A percentile compares a stretch with the other conserved stretches of the same genome.
Conservation (phyloP, 2,888 invertebrate species). For the Lepas anatifera region DNA sequence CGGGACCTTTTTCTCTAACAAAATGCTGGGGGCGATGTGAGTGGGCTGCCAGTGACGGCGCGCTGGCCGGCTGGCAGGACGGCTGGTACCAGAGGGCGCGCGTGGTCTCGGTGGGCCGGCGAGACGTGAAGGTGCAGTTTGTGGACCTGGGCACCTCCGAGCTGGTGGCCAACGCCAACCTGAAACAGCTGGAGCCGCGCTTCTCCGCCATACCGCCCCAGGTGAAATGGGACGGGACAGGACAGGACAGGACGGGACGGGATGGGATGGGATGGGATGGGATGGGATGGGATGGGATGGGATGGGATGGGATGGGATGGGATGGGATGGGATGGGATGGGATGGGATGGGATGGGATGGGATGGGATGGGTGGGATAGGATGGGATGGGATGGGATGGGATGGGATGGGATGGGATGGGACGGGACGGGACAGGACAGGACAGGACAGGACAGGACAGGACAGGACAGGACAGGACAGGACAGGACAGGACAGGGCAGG, state of each 20-base stretch:
- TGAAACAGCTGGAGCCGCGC: not conserved
- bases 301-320: not conserved
- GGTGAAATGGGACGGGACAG: not conserved
- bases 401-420: not conserved
- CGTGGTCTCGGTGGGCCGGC: not conserved
- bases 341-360: no score
- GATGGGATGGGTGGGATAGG: not conserved
- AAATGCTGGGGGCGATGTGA: no score
- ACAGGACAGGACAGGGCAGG: not conserved
- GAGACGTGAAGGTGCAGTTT: not conserved
- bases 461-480: not conserved
- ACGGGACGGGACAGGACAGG: slow-evolving; percentile 6
- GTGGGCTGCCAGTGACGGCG: no score
- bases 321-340: not conserved
- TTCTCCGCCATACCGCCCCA: no score
- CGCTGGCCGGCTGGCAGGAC: no score
- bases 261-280: not conserved
- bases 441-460: not conserved
- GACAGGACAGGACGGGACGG: not conserved
- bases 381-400: not conserved
- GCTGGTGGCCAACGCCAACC: not conserved
- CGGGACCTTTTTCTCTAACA: no score
- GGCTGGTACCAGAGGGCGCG: not conserved
- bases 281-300: not conserved
- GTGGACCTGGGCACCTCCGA: not conserved